phyloP scores from a whole-genome alignment of 1,140 invertebrate species.

The Drosophila sp. region DNA sequence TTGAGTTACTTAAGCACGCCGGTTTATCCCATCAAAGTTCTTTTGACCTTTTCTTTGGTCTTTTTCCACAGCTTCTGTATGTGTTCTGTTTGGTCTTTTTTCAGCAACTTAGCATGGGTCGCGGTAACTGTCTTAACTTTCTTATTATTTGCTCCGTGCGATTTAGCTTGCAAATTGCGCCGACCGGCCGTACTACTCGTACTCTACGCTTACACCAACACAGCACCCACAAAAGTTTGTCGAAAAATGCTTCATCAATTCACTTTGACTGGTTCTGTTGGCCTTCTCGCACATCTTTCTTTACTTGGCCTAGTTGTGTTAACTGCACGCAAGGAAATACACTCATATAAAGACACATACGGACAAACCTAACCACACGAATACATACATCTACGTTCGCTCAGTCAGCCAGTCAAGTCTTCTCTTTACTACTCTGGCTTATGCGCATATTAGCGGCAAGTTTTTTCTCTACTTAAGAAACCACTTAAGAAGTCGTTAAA shows the following conservation, averaged over 20 bases:
- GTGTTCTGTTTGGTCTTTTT: slow-evolving; percentile 22
- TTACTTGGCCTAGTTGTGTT: slow-evolving; percentile 52
- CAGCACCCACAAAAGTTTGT: slow-evolving; percentile 60
- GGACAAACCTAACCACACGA: no score
- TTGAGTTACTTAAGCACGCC: slow-evolving; percentile 68
- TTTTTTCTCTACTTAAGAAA: slow-evolving; percentile 80
- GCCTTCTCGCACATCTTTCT: slow-evolving; percentile 25
- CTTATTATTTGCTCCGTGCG: slow-evolving; percentile 55
- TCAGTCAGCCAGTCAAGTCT: neutral
- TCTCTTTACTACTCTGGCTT: slow-evolving; percentile 69
- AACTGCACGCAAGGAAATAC: slow-evolving; percentile 28
- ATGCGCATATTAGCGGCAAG: slow-evolving; percentile 80
- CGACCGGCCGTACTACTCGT: slow-evolving; percentile 29
- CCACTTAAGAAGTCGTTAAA: slow-evolving; percentile 85
- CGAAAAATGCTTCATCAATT: slow-evolving; percentile 74
- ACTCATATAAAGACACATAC: slow-evolving; percentile 38
- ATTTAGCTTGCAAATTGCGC: slow-evolving; percentile 60
- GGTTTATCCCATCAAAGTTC: slow-evolving; percentile 75
- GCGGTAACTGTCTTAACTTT: slow-evolving; percentile 48
- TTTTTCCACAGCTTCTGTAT: slow-evolving; percentile 16
- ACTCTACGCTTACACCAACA: neutral
- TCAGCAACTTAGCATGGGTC: slow-evolving; percentile 61
- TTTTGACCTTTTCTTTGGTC: slow-evolving; percentile 68
- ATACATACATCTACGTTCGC: slow-evolving; percentile 16
- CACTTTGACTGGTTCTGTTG: slow-evolving; percentile 69